Percentiles rank a stretch among this genome's conserved stretches.
Conservation (phyloP, 2,797 vertebrate species). For the Sarcoramphus papa region DNA sequence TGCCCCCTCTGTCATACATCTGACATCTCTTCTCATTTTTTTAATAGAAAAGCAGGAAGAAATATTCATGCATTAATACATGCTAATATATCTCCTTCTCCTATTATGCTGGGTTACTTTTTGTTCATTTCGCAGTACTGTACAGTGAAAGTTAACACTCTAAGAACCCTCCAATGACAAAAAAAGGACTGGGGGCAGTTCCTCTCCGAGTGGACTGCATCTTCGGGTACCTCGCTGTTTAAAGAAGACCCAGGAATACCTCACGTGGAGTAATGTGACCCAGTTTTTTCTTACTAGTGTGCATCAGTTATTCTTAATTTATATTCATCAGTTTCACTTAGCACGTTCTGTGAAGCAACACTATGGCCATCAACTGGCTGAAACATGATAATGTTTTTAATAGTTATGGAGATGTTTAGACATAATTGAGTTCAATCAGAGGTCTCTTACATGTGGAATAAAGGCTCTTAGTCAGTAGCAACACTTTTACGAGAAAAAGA, state of each 20-base stretch:
- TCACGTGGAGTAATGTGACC: neutral
- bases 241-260: neutral
- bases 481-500: neutral
- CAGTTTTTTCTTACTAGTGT: neutral
- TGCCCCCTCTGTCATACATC: slow-evolving; percentile 44
- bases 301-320: neutral
- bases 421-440: neutral
- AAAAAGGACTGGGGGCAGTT: neutral
- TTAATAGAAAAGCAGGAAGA: neutral
- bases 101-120: neutral
- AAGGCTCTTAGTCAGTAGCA: neutral
- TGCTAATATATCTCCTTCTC: neutral
- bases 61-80: neutral
- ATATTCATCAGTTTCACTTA: neutral
- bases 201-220: neutral
- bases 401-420: neutral
- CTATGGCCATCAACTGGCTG: neutral
- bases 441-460: neutral
- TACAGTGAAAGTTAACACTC: neutral
- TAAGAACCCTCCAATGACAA: neutral
- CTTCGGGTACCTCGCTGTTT: neutral
- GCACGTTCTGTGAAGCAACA: neutral
- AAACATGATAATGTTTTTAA: neutral
- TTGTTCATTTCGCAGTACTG: neutral
- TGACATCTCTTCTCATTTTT: slow-evolving; percentile 39